A percentile compares a stretch with the other conserved stretches of the same genome.
Conservation (phyloP, 2,113 vertebrate species). For the Pelecanoides urinatrix region DNA sequence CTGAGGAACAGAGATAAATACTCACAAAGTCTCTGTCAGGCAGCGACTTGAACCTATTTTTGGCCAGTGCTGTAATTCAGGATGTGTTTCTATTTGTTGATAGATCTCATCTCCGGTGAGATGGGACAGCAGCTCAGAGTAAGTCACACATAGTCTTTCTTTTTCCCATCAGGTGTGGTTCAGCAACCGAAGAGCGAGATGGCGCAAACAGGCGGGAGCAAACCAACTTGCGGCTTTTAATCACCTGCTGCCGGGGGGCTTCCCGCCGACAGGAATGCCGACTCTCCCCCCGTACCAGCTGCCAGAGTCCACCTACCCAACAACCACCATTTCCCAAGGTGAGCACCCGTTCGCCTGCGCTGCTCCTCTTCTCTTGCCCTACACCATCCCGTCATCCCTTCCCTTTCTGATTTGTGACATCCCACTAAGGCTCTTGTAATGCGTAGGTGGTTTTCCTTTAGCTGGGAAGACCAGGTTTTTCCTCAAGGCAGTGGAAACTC, state of each 20-base stretch:
- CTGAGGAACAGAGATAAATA: accelerated
- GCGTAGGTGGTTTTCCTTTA: neutral
- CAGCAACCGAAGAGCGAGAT: conserved; percentile 94
- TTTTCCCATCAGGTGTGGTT: conserved; percentile 89
- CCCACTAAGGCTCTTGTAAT: neutral
- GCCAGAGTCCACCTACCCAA: conserved; percentile 89
- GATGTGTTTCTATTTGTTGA: neutral
- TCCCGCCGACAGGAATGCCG: conserved; percentile 93
- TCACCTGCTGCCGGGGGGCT: conserved; percentile 94
- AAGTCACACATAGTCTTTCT: neutral
- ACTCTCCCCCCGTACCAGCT: conserved; percentile 94
- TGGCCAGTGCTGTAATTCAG: neutral
- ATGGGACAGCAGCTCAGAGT: neutral
- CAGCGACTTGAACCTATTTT: accelerated
- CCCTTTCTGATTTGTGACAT: neutral
- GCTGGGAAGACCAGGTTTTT: neutral
- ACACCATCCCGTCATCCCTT: neutral
- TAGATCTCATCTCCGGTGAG: too few relatives aligned
- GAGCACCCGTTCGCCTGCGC: accelerated
- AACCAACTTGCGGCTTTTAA: conserved; percentile 99
- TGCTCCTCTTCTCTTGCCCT: neutral
- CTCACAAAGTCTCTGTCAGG: neutral
- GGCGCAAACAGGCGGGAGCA: conserved; percentile 97
- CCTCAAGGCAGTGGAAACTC: neutral
- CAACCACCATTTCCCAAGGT: conserved; percentile 92